Evolutionary conservation across 2,797 vertebrate species (phyloP).

Genomic region (Phyllotis vaccarum): DNA sequence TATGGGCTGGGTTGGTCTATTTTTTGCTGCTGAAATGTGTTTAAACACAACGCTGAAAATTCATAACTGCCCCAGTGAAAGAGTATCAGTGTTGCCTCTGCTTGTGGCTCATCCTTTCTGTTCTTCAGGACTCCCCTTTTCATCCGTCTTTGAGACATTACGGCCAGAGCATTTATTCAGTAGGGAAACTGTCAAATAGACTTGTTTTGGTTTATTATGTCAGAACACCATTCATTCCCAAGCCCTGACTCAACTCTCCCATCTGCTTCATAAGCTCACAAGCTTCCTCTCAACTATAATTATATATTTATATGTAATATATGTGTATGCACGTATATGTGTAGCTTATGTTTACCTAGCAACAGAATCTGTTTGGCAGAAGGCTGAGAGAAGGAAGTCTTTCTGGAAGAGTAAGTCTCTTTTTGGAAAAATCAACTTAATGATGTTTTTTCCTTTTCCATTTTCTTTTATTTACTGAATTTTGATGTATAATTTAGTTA

Average conservation of each 20-base stretch:
- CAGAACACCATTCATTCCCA: constrained; percentile 71
- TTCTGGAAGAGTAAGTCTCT: constrained; percentile 17
- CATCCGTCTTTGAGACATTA: constrained; percentile 12
- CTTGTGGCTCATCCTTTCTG: constrained; percentile 22
- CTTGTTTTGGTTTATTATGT: constrained; percentile 62
- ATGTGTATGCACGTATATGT: background rate
- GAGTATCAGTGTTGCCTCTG: background rate
- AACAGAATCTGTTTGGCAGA: constrained; percentile 81
- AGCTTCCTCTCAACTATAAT: constrained; percentile 72
- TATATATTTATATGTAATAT: constrained; percentile 63
- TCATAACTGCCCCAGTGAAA: constrained; percentile 30
- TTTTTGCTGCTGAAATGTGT: constrained; percentile 59
- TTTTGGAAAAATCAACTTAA: background rate
- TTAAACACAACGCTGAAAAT: constrained; percentile 69
- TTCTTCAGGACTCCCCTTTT: constrained; percentile 14
- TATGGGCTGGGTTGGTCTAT: constrained; percentile 47
- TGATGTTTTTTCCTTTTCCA: background rate
- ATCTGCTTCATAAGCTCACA: constrained; percentile 76
- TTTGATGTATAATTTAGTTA: background rate
- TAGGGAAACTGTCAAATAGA: constrained; percentile 64
- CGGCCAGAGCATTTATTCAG: constrained; percentile 56
- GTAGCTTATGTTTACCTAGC: constrained; percentile 82
- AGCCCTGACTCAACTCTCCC: constrained; percentile 70
- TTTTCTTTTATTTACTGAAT: background rate
- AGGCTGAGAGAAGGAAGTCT: constrained; percentile 72